Conservation (phyloP, 2,888 invertebrate genomes). For the Cynaeus angustus region DNA sequence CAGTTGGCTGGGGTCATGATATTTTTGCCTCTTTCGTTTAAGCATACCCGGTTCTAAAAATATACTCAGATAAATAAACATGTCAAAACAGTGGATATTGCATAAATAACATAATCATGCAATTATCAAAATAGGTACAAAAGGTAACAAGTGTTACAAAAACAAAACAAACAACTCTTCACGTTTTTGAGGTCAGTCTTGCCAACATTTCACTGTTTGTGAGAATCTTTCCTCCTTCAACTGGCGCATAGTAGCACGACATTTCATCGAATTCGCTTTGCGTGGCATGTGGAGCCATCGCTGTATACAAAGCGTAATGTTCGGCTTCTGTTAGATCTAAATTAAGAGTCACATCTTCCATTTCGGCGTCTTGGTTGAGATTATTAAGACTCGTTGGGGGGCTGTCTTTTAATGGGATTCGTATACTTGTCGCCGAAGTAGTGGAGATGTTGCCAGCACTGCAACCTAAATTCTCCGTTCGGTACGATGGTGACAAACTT, state of each 20-base stretch:
- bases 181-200: constrained; percentile 59
- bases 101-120: constrained; percentile 65
- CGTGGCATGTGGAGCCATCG: constrained; percentile 89
- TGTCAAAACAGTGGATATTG: constrained; percentile 12
- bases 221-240: constrained; percentile 85
- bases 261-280: constrained; percentile 91
- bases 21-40: constrained; percentile 76
- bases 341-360: constrained; percentile 66
- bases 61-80: constrained; percentile 48
- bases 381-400: constrained; percentile 51
- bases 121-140: constrained; percentile 51
- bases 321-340: constrained; percentile 89
- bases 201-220: constrained; percentile 62
- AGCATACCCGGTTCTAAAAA: constrained; percentile 73
- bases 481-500: constrained; percentile 58
- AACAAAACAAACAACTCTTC: constrained; percentile 43
- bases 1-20: constrained; percentile 71
- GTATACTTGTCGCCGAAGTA: constrained; percentile 71
- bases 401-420: constrained; percentile 78
- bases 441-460: constrained; percentile 69
- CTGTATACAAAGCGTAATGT: constrained; percentile 90
- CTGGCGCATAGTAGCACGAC: constrained; percentile 89
- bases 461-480: constrained; percentile 55
- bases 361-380: constrained; percentile 23
- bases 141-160: constrained; percentile 49